Conservation (phyloP, 2,113 vertebrate species). For the Atherinomorus stipes region DNA sequence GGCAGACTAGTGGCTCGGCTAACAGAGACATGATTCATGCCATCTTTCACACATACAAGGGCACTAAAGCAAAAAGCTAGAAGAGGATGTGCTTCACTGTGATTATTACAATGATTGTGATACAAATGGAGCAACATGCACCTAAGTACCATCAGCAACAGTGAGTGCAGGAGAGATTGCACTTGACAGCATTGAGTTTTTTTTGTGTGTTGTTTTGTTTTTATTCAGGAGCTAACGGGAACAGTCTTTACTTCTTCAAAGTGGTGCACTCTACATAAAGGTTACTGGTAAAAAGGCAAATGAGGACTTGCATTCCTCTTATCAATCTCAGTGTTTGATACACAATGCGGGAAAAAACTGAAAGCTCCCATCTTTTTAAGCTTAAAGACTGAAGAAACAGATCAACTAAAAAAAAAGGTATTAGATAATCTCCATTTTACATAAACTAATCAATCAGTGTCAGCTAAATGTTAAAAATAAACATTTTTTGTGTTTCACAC, state of each 20-base stretch:
- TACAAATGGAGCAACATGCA: constrained; percentile 51
- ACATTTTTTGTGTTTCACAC: too few species aligned
- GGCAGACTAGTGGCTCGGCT: constrained; percentile 28
- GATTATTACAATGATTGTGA: constrained; percentile 35
- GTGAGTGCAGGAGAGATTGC: constrained; percentile 29
- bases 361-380: too few species aligned
- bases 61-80: constrained; percentile 41
- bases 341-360: too few species aligned
- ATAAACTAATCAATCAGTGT: too few species aligned
- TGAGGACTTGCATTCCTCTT: too few species aligned
- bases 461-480: too few species aligned
- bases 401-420: too few species aligned
- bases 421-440: too few species aligned
- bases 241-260: constrained; percentile 16
- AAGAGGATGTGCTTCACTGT: constrained; percentile 51
- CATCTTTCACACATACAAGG: constrained; percentile 37
- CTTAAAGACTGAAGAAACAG: too few species aligned
- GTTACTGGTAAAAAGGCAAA: not conserved
- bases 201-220: constrained; percentile 21
- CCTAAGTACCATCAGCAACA: constrained; percentile 44
- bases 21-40: constrained; percentile 42
- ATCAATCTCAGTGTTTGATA: too few species aligned
- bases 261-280: too few species aligned
- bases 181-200: constrained; percentile 42
- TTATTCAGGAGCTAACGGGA: constrained; percentile 11